Conservation (phyloP, 2,113 vertebrate genomes). For the Mesembrinibis cayennensis region DNA sequence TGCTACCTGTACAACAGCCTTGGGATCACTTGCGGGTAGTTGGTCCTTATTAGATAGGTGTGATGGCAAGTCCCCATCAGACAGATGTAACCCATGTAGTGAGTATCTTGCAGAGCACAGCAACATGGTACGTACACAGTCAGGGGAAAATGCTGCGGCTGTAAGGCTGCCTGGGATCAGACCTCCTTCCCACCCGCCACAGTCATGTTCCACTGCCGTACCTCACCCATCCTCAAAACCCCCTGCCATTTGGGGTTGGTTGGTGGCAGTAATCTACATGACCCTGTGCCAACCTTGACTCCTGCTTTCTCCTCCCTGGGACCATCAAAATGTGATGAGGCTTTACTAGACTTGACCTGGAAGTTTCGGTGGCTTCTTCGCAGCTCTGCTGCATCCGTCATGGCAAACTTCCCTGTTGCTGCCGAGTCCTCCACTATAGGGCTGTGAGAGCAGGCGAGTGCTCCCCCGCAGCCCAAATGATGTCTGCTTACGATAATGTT, state of each 20-base stretch:
- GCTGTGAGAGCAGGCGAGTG: background rate
- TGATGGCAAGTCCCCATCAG: background rate
- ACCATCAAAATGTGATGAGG: background rate
- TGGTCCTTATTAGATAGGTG: background rate
- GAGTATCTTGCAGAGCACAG: background rate
- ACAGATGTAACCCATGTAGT: background rate
- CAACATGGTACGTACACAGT: fast-evolving
- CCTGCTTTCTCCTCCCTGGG: fast-evolving
- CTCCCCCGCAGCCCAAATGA: background rate
- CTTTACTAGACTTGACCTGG: background rate
- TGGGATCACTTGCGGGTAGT: background rate
- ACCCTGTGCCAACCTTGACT: background rate
- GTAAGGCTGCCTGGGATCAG: background rate
- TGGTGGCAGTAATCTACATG: background rate
- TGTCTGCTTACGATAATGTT: background rate
- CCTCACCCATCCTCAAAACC: background rate
- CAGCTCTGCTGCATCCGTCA: background rate
- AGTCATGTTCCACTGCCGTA: background rate
- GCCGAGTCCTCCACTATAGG: background rate
- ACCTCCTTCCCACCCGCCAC: background rate
- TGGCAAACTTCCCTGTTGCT: background rate
- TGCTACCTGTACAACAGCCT: background rate
- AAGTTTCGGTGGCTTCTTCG: background rate
- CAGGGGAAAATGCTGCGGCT: background rate
- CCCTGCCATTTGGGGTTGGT: background rate